Conservation (phyloP, 2,797 vertebrate species). For the Percopsis omiscomaycus region DNA sequence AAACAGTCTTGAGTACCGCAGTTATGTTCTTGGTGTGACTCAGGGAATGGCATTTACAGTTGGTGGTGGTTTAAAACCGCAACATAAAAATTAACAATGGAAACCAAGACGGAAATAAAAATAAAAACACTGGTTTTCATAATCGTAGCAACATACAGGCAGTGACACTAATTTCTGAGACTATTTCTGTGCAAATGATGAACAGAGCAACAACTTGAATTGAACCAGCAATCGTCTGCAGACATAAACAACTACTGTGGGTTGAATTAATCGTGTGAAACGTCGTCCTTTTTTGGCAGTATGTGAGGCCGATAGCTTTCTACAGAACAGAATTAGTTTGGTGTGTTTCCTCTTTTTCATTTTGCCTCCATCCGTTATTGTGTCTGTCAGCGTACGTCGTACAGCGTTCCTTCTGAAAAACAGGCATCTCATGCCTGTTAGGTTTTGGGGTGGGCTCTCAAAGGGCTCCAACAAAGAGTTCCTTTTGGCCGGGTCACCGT, state of each 20-base stretch:
- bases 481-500: conserved; percentile 92
- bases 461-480: conserved; percentile 94
- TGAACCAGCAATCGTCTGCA: conserved; percentile 99
- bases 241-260: conserved; percentile 95
- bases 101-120: conserved; percentile 45
- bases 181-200: conserved; percentile 99
- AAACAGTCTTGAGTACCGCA: conserved; percentile 93
- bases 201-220: conserved; percentile 99
- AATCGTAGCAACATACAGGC: conserved; percentile 97
- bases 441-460: conserved; percentile 81
- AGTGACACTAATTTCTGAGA: conserved; percentile 97
- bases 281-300: conserved; percentile 97
- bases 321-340: conserved; percentile 88
- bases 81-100: conserved; percentile 60
- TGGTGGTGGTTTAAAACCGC: conserved; percentile 91
- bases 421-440: conserved; percentile 92
- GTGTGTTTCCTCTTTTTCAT: conserved; percentile 69
- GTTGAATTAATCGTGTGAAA: conserved; percentile 99
- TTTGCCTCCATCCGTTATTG: conserved; percentile 18
- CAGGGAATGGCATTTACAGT: conserved; percentile 98
- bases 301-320: conserved; percentile 96
- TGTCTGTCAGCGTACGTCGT: conserved; percentile 70
- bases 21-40: conserved; percentile 82
- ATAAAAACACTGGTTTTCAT: conserved; percentile 80
- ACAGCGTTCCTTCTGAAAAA: conserved; percentile 80